phyloP scores from a whole-genome alignment of 2,797 vertebrate genomes.

The Enteromius mattozi region DNA sequence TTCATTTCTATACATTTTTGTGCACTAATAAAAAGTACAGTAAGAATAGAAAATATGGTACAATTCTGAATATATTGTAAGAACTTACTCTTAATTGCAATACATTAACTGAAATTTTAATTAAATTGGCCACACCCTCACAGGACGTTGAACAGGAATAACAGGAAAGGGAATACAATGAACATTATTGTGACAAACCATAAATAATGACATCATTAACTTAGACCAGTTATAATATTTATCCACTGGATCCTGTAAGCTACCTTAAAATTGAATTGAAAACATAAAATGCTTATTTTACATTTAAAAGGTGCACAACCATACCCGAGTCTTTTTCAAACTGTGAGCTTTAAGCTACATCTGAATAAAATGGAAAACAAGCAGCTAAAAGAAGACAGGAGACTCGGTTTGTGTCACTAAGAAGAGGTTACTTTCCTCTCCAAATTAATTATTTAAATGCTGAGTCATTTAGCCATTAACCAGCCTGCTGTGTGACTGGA shows the following conservation, averaged over 20 bases:
- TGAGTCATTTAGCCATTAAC: conserved; percentile 49
- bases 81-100: not conserved
- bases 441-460: conserved; percentile 49
- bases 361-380: not conserved
- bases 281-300: not conserved
- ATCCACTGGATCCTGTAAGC: not conserved
- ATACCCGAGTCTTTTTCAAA: not conserved
- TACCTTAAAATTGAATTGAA: not conserved
- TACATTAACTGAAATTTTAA: no score
- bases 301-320: not conserved
- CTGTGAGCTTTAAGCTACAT: not conserved
- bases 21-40: not conserved
- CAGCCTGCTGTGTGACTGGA: conserved; percentile 6
- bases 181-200: not conserved
- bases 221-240: no score
- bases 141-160: not conserved
- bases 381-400: not conserved
- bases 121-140: not conserved
- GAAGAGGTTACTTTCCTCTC: conserved; percentile 40
- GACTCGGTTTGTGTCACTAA: conserved; percentile 26
- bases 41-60: not conserved
- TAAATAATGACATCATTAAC: not conserved
- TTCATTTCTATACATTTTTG: not conserved
- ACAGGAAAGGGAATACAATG: not conserved
- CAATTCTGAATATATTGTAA: not conserved